These are phyloP conservation scores for Xanthorhoe spadicearia DNA, from an alignment of 2,888 invertebrate species.

Conservation along the genomic window DNA sequence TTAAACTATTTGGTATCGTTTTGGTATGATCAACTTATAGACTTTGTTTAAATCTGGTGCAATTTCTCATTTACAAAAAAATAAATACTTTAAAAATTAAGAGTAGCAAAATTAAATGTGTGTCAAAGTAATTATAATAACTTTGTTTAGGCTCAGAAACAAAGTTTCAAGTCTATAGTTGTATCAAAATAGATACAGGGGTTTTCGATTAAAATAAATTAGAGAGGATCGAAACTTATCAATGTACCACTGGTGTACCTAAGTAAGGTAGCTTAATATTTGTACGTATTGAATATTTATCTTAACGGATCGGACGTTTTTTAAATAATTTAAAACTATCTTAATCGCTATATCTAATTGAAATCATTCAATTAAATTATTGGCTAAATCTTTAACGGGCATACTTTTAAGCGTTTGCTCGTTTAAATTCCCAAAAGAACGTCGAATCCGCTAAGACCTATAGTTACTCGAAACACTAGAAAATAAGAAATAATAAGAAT, in stretches of 20 bases:
- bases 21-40: background rate
- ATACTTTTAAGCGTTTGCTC: too few species aligned
- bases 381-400: too few species aligned
- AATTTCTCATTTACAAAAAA: background rate
- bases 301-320: background rate
- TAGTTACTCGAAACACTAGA: slow-evolving; percentile 8
- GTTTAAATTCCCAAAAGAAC: background rate
- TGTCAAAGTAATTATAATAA: slow-evolving; percentile 29
- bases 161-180: slow-evolving; percentile 38
- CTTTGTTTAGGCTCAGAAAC: slow-evolving; percentile 34
- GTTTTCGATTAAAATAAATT: slow-evolving; percentile 28
- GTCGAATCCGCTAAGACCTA: background rate
- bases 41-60: background rate
- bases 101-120: slow-evolving; percentile 20
- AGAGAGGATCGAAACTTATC: slow-evolving; percentile 26
- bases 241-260: slow-evolving; percentile 20
- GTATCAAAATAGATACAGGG: slow-evolving; percentile 37
- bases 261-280: slow-evolving; percentile 24
- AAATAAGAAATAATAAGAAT: too few species aligned
- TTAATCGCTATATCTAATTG: too few species aligned
- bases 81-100: slow-evolving; percentile 12
- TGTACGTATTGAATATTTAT: slow-evolving; percentile 14
- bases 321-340: background rate
- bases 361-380: too few species aligned
- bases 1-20: background rate